phyloP scores from a whole-genome alignment of 2,888 invertebrate genomes.

The Eulithis testata region DNA sequence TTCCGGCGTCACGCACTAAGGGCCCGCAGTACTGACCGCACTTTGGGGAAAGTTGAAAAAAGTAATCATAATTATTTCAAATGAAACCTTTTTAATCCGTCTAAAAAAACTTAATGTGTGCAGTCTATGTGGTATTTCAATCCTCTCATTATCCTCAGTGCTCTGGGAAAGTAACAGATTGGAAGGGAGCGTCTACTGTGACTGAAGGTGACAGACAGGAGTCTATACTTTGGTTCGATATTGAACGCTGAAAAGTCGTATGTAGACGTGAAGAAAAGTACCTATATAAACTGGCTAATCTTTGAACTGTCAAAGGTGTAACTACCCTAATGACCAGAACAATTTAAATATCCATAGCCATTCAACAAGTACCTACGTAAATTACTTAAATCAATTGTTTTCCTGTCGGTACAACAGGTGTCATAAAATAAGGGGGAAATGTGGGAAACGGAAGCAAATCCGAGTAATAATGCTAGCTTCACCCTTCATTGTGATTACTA shows the following conservation, averaged over 20 bases:
- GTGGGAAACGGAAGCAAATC: slow-evolving; percentile 47
- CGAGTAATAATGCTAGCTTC: slow-evolving; percentile 38
- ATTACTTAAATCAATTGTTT: slow-evolving; percentile 42
- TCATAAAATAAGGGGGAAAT: slow-evolving; percentile 61
- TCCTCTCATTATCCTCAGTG: too few species aligned
- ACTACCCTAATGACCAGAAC: slow-evolving; percentile 12
- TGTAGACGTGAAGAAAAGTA: too few species aligned
- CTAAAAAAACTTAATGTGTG: too few species aligned
- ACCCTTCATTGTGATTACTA: slow-evolving; percentile 29
- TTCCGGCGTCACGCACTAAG: slow-evolving; percentile 74
- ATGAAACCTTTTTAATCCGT: too few species aligned
- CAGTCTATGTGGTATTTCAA: too few species aligned
- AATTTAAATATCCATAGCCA: slow-evolving; percentile 34
- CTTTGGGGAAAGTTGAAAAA: slow-evolving; percentile 26
- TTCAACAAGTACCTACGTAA: slow-evolving; percentile 32
- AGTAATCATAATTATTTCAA: neutral
- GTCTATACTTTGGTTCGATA: too few species aligned
- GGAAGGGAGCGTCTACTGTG: too few species aligned
- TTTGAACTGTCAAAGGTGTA: neutral
- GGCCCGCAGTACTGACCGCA: slow-evolving; percentile 47
- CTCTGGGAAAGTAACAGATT: too few species aligned
- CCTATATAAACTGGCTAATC: too few species aligned
- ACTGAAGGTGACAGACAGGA: too few species aligned
- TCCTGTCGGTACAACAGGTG: slow-evolving; percentile 63
- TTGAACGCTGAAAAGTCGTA: too few species aligned